phyloP scores from a whole-genome alignment of 2,888 invertebrate species.

The Teinopalpus imperialis region DNA sequence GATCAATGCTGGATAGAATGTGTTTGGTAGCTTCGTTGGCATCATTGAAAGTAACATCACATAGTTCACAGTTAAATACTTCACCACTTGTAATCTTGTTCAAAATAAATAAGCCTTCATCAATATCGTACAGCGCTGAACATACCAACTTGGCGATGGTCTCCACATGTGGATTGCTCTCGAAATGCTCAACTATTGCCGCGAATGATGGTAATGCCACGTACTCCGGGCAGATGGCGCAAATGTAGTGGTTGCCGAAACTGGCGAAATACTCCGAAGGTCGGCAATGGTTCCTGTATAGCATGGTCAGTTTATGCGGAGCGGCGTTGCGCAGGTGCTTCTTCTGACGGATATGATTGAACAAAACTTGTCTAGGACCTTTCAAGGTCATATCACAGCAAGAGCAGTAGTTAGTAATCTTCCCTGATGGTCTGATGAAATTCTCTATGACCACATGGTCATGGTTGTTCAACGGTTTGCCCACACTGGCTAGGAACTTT shows the following conservation, averaged over 20 bases:
- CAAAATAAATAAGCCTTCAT: slow-evolving; percentile 43
- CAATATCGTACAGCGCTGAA: slow-evolving; percentile 48
- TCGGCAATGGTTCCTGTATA: slow-evolving; percentile 68
- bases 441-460: slow-evolving; percentile 74
- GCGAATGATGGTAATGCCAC: slow-evolving; percentile 67
- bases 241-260: slow-evolving; percentile 71
- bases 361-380: slow-evolving; percentile 69
- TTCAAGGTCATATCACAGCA: slow-evolving; percentile 74
- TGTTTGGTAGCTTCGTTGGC: slow-evolving; percentile 52
- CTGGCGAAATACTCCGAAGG: slow-evolving; percentile 72
- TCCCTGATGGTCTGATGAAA: slow-evolving; percentile 70
- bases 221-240: slow-evolving; percentile 61
- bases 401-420: slow-evolving; percentile 66
- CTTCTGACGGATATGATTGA: slow-evolving; percentile 75
- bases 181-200: slow-evolving; percentile 69
- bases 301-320: slow-evolving; percentile 58
- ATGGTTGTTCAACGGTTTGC: slow-evolving; percentile 61
- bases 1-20: slow-evolving; percentile 52
- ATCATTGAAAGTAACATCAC: slow-evolving; percentile 50
- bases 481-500: slow-evolving; percentile 68
- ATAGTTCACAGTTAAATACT: slow-evolving; percentile 51
- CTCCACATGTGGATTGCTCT: slow-evolving; percentile 58
- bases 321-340: slow-evolving; percentile 74
- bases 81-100: slow-evolving; percentile 47
- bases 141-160: slow-evolving; percentile 58